phyloP scores from a whole-genome alignment of 2,113 vertebrate genomes.

The Sardina pilchardus region DNA sequence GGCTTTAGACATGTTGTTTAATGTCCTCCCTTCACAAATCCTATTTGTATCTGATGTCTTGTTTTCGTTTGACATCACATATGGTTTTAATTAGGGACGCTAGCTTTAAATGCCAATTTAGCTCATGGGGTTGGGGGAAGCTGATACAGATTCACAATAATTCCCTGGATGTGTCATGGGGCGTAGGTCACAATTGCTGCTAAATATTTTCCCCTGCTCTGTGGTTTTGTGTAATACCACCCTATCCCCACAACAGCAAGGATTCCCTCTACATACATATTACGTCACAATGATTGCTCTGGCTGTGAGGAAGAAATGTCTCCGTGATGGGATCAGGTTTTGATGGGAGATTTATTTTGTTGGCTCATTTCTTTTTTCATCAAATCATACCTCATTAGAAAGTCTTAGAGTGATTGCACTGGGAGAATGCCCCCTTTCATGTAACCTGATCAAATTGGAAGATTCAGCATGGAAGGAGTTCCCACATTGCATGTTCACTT shows the following conservation, averaged over 20 bases:
- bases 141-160: background rate
- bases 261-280: background rate
- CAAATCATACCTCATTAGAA: background rate
- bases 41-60: background rate
- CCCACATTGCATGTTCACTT: background rate
- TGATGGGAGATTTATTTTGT: background rate
- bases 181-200: background rate
- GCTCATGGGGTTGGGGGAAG: slow-evolving; percentile 1
- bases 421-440: background rate
- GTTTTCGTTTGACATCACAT: slow-evolving; percentile 9
- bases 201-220: background rate
- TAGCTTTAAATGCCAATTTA: background rate
- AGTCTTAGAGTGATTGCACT: background rate
- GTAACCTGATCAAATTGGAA: background rate
- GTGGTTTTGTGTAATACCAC: background rate
- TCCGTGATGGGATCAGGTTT: background rate
- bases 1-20: background rate
- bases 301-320: too few relatives aligned
- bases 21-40: background rate
- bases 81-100: slow-evolving; percentile 31
- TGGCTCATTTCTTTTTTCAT: background rate
- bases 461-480: background rate
- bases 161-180: background rate
- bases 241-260: background rate
- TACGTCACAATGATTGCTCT: background rate